A percentile compares a stretch with the other conserved stretches of the same genome.
Conservation (phyloP, 2,797 vertebrate genomes). For the Spheniscus humboldti region DNA sequence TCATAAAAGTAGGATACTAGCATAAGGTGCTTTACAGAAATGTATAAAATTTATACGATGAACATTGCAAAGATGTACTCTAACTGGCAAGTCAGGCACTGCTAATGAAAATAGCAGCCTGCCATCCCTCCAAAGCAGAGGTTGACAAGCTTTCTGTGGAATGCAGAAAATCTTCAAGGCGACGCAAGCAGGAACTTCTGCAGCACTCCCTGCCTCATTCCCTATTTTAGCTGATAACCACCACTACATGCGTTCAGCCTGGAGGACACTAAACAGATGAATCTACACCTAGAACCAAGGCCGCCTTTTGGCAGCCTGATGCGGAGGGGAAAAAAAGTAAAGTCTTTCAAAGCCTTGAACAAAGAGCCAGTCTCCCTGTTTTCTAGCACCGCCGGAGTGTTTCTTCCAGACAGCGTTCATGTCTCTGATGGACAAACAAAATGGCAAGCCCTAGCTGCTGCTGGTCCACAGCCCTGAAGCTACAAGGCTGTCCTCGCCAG, state of each 20-base stretch:
- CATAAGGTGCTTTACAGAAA: not conserved
- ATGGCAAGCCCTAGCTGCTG: not conserved
- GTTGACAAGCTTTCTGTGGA: not conserved
- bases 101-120: not conserved
- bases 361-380: not conserved
- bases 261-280: not conserved
- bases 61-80: not conserved
- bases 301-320: not conserved
- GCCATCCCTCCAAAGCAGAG: not conserved
- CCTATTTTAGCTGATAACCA: constrained; percentile 53
- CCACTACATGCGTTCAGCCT: not conserved
- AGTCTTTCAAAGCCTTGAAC: constrained; percentile 25
- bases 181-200: not conserved
- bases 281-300: constrained; percentile 39
- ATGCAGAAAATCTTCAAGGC: constrained; percentile 3
- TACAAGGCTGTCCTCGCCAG: not conserved
- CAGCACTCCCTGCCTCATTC: not conserved
- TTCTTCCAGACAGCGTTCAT: not conserved
- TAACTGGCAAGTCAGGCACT: not conserved
- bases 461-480: not conserved
- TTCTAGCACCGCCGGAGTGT: fast-evolving
- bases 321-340: not conserved
- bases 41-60: not conserved
- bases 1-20: not conserved
- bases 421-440: not conserved